phyloP scores from a whole-genome alignment of 2,888 invertebrate genomes.

The Heliconius charithonia region DNA sequence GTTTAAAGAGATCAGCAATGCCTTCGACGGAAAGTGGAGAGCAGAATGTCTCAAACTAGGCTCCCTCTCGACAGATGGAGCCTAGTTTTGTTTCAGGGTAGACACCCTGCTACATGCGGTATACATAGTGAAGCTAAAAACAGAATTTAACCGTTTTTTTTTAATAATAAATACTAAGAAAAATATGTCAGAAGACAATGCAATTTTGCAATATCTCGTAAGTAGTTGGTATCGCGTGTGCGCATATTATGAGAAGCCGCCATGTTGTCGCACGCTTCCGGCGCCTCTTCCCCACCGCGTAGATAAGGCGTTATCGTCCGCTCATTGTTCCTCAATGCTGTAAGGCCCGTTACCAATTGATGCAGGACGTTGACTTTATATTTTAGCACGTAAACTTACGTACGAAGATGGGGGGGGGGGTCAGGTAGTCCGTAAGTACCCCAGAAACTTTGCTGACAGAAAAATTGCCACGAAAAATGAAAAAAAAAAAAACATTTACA shows the following conservation, averaged over 20 bases:
- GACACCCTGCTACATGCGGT: too few species aligned
- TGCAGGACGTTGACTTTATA: conserved; percentile 69
- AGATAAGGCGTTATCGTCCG: conserved; percentile 82
- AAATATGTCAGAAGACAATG: background rate
- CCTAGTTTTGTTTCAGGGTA: too few species aligned
- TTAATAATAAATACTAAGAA: background rate
- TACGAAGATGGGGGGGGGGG: too few species aligned
- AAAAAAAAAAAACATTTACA: too few species aligned
- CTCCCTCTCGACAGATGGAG: too few species aligned
- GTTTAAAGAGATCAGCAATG: too few species aligned
- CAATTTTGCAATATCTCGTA: conserved; percentile 34
- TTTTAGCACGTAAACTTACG: conserved; percentile 22
- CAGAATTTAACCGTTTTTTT: background rate
- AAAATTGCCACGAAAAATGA: too few species aligned
- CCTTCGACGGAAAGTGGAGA: too few species aligned
- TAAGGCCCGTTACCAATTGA: conserved; percentile 67
- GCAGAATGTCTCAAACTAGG: too few species aligned
- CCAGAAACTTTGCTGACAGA: too few species aligned
- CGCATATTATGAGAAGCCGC: conserved; percentile 58
- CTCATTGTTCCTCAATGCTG: conserved; percentile 78
- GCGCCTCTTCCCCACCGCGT: conserved; percentile 60
- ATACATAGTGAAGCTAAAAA: too few species aligned
- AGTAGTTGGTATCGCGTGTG: conserved; percentile 36
- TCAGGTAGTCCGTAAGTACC: too few species aligned
- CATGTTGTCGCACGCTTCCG: conserved; percentile 70